Evolutionary conservation across 2,888 invertebrate genomes (phyloP), one percentile per base, ranked within the genome.

Genomic region (Heliconius charithonia): DNA sequence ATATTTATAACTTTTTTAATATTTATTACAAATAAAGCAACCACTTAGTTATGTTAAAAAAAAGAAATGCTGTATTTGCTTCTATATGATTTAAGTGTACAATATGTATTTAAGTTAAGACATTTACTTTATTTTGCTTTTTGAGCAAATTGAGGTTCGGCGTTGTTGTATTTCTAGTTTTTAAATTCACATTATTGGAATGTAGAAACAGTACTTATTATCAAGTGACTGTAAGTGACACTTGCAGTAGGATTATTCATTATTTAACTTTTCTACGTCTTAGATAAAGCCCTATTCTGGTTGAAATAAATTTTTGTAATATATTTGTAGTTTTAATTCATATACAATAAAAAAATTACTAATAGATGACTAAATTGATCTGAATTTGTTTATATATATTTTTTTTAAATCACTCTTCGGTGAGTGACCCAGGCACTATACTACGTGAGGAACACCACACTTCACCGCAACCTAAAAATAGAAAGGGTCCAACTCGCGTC

Each of bases 291-390:
- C 76, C 89, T 89, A 91, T 89, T 89, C 88, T 92, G 91, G 90
- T 91, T 89, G 87, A 90, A 93, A 91, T 92, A 93, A 93, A 92
- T 89, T 92, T 91, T 93, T 93, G 89, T 92, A 92, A 91, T 89
- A 88, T 90, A 88, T 70, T 37, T 82, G 81, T 85, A 79, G 84
- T 89, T 86, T 89, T 69, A 67, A 69, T 82, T 73, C 6, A 9
- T 62, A 3, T 4, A 45, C 45, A 45, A 45, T 45, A 25, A 19
- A 22, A 2, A 29, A 65, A 27, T 27, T n/a, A 29, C 16, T 16
- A 45, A 45, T 45, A 45, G 32, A 4, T 45, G 16, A 37, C 37
- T 10, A 37, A 45, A 32, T 32, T 32, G 6, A 32, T 6, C 32
- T 32, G 32, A 32, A 32, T 32, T 32, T 32, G 32, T 32, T 32